Evolutionary conservation across 2,113 vertebrate genomes (phyloP).

Genomic region (Seriola dumerili): DNA sequence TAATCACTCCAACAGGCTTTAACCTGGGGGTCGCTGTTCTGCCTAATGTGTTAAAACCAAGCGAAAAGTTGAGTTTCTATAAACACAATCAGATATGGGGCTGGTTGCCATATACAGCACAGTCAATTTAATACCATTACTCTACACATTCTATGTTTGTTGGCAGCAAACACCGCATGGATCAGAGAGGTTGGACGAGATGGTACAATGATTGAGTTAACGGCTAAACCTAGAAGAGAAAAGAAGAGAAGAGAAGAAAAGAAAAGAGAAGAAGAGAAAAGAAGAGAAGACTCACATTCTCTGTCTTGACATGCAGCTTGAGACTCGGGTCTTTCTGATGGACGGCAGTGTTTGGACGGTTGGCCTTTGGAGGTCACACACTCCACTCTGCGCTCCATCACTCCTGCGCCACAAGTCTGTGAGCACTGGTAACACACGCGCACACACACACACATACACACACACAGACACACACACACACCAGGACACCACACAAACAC

Average conservation of each 20-base stretch:
- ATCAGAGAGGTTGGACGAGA: conserved; percentile 28
- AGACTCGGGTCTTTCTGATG: conserved; percentile 87
- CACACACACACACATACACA: not conserved
- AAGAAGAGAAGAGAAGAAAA: not conserved
- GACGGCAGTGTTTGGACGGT: conserved; percentile 87
- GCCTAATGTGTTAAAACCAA: conserved; percentile 59
- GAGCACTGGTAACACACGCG: conserved; percentile 87
- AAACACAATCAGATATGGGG: conserved; percentile 70
- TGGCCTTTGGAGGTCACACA: conserved; percentile 87
- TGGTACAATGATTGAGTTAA: not conserved
- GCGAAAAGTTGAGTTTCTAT: conserved; percentile 49
- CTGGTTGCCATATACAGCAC: conserved; percentile 50
- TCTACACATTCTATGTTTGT: conserved; percentile 35
- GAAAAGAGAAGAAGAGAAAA: not conserved
- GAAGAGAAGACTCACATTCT: conserved; percentile 87
- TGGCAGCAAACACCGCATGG: conserved; percentile 16
- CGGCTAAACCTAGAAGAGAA: not conserved
- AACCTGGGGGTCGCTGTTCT: conserved; percentile 28
- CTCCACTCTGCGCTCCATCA: conserved; percentile 88
- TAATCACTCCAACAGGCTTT: conserved; percentile 53
- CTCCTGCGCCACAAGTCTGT: conserved; percentile 90
- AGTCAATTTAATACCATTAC: conserved; percentile 63
- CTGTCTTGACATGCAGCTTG: conserved; percentile 85
- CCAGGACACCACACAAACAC: not conserved
- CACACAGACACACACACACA: conserved; percentile 17